A percentile compares a stretch with the other conserved stretches of the same genome.
phyloP scores from a whole-genome alignment of 2,888 invertebrate species.

The Callinectes sapidus region DNA sequence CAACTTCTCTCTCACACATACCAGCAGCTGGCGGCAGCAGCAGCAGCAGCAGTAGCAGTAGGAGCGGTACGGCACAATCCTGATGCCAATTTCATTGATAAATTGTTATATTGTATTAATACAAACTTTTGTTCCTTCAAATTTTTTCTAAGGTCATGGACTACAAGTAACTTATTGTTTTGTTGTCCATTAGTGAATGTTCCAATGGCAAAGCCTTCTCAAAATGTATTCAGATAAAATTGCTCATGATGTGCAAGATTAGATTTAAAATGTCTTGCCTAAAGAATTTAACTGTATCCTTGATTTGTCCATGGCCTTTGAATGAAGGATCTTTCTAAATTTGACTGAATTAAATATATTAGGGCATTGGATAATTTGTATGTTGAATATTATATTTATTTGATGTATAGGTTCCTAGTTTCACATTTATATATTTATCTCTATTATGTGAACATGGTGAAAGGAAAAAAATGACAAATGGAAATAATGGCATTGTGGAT shows the following conservation, averaged over 20 bases:
- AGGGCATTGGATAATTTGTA: background rate
- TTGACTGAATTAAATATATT: background rate
- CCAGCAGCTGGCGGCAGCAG: background rate
- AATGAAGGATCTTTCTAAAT: too few relatives aligned
- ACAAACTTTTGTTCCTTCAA: background rate
- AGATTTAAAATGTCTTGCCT: too few relatives aligned
- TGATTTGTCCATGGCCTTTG: too few relatives aligned
- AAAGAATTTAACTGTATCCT: too few relatives aligned
- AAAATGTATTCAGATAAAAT: too few relatives aligned
- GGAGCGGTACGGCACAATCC: background rate
- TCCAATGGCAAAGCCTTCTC: too few relatives aligned
- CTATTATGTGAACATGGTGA: background rate
- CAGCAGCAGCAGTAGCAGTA: background rate
- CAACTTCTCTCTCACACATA: constrained; percentile 35
- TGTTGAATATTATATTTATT: background rate
- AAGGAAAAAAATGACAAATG: background rate
- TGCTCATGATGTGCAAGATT: too few relatives aligned
- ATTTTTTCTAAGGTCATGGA: background rate
- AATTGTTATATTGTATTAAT: background rate
- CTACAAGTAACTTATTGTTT: background rate
- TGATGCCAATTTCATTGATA: background rate
- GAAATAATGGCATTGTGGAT: background rate
- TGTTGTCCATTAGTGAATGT: too few relatives aligned
- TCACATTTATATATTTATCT: background rate
- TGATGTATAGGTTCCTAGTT: background rate